Conservation (phyloP, 2,888 invertebrate species). For the Erebia epiphron region DNA sequence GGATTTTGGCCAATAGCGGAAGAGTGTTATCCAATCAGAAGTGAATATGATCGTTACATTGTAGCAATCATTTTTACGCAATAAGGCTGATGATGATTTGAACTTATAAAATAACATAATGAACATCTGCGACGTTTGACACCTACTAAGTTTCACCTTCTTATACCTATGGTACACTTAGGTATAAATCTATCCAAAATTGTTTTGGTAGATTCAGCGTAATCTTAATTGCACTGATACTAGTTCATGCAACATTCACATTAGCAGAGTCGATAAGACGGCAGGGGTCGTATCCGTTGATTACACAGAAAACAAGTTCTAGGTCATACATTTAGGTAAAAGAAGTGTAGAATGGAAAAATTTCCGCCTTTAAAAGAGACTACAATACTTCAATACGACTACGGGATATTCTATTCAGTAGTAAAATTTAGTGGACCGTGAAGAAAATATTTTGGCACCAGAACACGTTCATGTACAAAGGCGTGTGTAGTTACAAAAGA, state of each 20-base stretch:
- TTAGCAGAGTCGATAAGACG: constrained; percentile 7
- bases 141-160: too few relatives aligned
- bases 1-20: too few relatives aligned
- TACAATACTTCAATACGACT: constrained; percentile 1
- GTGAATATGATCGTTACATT: too few relatives aligned
- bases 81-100: too few relatives aligned
- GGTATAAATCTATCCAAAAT: not conserved
- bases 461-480: not conserved
- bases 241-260: constrained; percentile 12
- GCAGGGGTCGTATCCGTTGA: constrained; percentile 4
- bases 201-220: not conserved
- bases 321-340: not conserved
- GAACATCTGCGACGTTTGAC: too few relatives aligned
- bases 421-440: constrained; percentile 12
- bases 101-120: too few relatives aligned
- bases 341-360: not conserved
- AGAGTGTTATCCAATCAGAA: too few relatives aligned
- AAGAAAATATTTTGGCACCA: constrained; percentile 5
- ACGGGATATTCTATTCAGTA: constrained; percentile 2
- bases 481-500: not conserved
- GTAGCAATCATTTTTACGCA: too few relatives aligned
- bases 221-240: not conserved
- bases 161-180: too few relatives aligned
- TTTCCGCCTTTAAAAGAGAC: not conserved
- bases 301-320: not conserved